These are phyloP conservation scores for Adoxophyes honmai DNA, from an alignment of 1,140 invertebrate species.

Conservation along the genomic window DNA sequence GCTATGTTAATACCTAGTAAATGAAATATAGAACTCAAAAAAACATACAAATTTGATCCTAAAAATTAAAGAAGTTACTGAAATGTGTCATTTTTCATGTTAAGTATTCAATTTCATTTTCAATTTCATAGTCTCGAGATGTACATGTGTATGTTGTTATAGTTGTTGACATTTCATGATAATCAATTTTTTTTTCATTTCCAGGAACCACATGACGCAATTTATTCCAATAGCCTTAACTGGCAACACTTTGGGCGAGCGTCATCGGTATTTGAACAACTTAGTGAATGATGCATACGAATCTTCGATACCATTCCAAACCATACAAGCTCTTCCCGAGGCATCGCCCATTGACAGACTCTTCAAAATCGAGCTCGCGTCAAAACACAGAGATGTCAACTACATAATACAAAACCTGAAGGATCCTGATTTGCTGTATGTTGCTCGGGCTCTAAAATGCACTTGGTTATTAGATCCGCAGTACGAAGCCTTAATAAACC, in stretches of 20 bases:
- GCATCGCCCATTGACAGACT: slow-evolving; percentile 41
- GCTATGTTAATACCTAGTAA: too few species aligned
- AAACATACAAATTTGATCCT: too few species aligned
- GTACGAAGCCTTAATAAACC: slow-evolving; percentile 42
- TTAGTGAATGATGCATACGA: slow-evolving; percentile 31
- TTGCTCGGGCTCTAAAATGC: slow-evolving; percentile 44
- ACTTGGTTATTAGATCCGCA: slow-evolving; percentile 40
- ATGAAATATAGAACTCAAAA: too few species aligned
- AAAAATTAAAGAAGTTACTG: too few species aligned
- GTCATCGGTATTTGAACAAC: slow-evolving; percentile 41
- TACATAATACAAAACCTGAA: slow-evolving; percentile 46
- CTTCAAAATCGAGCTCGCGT: slow-evolving; percentile 57
- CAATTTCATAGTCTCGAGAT: too few species aligned
- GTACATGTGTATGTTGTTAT: too few species aligned
- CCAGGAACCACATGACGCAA: slow-evolving; percentile 34
- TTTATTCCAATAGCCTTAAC: slow-evolving; percentile 29
- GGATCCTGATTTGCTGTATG: slow-evolving; percentile 50
- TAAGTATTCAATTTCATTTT: too few species aligned
- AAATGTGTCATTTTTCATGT: too few species aligned
- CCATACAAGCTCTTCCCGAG: slow-evolving; percentile 33
- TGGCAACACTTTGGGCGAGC: slow-evolving; percentile 38
- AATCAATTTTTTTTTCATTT: slow-evolving; percentile 1
- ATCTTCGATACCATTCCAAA: slow-evolving; percentile 20
- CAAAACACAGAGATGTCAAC: slow-evolving; percentile 37
- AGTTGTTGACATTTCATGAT: too few species aligned